Conservation (phyloP, 2,888 invertebrate species). For the Urechis unicinctus region DNA sequence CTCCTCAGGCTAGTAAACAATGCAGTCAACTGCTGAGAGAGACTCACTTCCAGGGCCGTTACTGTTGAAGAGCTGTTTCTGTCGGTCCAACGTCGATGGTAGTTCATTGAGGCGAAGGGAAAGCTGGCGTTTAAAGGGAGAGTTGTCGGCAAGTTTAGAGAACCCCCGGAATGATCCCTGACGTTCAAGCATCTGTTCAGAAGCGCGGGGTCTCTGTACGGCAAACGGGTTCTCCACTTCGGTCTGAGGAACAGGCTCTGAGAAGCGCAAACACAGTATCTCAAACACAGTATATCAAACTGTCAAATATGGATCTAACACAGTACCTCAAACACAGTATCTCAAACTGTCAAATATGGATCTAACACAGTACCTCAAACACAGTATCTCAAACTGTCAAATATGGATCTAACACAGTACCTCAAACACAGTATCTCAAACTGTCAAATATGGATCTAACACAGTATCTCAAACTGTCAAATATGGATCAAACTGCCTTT, state of each 20-base stretch:
- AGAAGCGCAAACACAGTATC: too few species aligned
- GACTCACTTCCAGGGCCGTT: background rate
- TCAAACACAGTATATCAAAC: too few species aligned
- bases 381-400: too few species aligned
- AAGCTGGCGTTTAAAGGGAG: conserved; percentile 89
- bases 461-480: too few species aligned
- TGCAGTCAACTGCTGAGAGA: background rate
- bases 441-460: too few species aligned
- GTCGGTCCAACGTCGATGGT: conserved; percentile 86
- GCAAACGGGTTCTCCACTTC: conserved; percentile 65
- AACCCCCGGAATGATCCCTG: conserved; percentile 93
- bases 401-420: too few species aligned
- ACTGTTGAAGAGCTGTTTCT: conserved; percentile 31
- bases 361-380: background rate
- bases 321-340: background rate
- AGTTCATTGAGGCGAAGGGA: conserved; percentile 89
- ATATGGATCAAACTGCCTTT: too few species aligned
- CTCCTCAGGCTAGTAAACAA: background rate
- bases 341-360: too few species aligned
- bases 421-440: too few species aligned
- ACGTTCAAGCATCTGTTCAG: conserved; percentile 84
- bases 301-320: too few species aligned
- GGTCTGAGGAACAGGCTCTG: conserved; percentile 53
- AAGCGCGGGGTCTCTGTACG: conserved; percentile 73
- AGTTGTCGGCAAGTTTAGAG: conserved; percentile 47